Evolutionary conservation across 2,113 vertebrate genomes (phyloP), one percentile per base, ranked within the genome.

Genomic region (Apteryx owenii): DNA sequence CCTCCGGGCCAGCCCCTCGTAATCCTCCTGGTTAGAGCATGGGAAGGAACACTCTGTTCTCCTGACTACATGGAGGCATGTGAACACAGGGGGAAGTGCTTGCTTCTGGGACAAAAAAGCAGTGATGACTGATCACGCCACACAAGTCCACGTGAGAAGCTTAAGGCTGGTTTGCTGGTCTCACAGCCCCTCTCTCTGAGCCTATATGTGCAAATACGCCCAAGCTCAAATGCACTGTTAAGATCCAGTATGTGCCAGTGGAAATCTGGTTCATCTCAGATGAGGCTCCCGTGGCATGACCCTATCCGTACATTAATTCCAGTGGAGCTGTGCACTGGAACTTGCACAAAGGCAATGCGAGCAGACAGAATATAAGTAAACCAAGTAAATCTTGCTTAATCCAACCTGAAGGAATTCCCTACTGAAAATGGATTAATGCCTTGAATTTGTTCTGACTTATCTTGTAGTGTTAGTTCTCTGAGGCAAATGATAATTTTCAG

Each of bases 1-100:
- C 95, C 97, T 97, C 44, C 2, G 83, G 96, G 96, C 97, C 90
- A 97, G 95, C 93, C 88, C 94, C 90, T 96, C 60, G 20, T 91
- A 1, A 64, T 96, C 70, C 91, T 98, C 82, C 97, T 96, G 97
- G 93, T 87, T 36, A 40, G 88, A 88, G 85, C 96, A 90, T 83
- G 97, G 95, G 96, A 97, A 94, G 97, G 97, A 98, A 98, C 97
- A 95, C 83, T 73, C 81, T 98, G 97, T 98, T 97, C 98, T 54
- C 77, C 78, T 73, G 78, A 95, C 38, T 91, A 25, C 68, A 62
- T 68, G 15, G 77, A 96, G 80, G 79, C 80, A 95, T 95, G 81
- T 94, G 96, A 82, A 90, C 89, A 73, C 68, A 81, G 82, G 78
- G 95, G 90, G 79, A 92, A 96, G 95, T 89, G 85, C 96, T 89